Percentiles rank a stretch among this genome's conserved stretches.
Conservation (phyloP, 2,888 invertebrate species). For the Notodonta ziczac region DNA sequence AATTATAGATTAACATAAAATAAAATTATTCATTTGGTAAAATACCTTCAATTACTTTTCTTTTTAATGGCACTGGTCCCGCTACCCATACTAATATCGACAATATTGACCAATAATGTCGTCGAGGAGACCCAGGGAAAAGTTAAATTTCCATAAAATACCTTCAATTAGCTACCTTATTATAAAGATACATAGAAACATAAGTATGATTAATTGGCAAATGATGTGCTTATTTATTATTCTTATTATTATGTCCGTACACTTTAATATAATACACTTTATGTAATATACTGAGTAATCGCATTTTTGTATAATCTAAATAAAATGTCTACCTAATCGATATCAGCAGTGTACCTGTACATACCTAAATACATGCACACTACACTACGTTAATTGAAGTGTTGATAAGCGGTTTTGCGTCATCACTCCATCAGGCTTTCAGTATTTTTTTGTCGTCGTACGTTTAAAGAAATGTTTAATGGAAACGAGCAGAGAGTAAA, state of each 20-base stretch:
- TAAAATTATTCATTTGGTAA: too few relatives aligned
- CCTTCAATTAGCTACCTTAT: too few relatives aligned
- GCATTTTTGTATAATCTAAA: conserved; percentile 7
- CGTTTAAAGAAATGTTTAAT: background rate
- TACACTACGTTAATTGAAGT: conserved; percentile 7
- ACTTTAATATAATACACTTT: background rate
- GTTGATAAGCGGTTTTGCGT: conserved; percentile 8
- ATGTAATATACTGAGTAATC: background rate
- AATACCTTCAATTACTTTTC: too few relatives aligned
- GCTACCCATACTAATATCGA: too few relatives aligned
- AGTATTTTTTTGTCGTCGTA: background rate
- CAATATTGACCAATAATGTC: too few relatives aligned
- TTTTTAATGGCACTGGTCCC: too few relatives aligned
- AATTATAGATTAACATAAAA: too few relatives aligned
- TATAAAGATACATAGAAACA: too few relatives aligned
- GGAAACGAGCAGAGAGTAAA: background rate
- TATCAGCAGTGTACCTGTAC: conserved; percentile 5
- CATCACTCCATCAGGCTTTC: background rate
- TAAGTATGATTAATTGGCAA: background rate
- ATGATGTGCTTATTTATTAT: background rate
- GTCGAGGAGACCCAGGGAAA: too few relatives aligned
- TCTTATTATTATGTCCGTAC: background rate
- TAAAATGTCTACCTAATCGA: conserved; percentile 11
- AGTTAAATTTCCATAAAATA: too few relatives aligned
- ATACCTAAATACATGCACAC: too few relatives aligned